phyloP scores from a whole-genome alignment of 1,140 invertebrate genomes.

The Sitobion miscanthi region DNA sequence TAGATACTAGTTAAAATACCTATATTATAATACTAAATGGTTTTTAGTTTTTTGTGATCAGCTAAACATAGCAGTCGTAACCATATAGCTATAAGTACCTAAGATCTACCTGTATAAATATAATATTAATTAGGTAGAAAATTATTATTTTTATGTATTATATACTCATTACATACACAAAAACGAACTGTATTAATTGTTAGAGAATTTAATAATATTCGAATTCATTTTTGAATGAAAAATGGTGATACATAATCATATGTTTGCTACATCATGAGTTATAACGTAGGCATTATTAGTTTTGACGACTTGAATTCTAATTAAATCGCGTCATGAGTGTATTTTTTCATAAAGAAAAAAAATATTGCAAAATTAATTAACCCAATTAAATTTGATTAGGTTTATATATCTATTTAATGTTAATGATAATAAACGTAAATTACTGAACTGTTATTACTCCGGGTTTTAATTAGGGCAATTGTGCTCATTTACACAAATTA shows the following conservation, averaged over 20 bases:
- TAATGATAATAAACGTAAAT: background rate
- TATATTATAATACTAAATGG: no score
- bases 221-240: background rate
- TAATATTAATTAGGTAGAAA: no score
- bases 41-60: no score
- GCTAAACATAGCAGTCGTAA: no score
- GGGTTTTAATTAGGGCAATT: no score
- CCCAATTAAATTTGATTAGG: slow-evolving; percentile 28
- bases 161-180: no score
- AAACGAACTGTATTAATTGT: no score
- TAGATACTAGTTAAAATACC: no score
- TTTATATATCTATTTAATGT: background rate
- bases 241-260: background rate
- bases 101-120: no score
- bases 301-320: background rate
- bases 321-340: background rate
- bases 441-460: background rate
- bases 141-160: no score
- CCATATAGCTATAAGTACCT: no score
- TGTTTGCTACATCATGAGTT: background rate
- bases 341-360: background rate
- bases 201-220: background rate
- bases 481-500: background rate
- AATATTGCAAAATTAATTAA: slow-evolving; percentile 41
- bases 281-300: background rate